Percentiles rank a stretch among this genome's conserved stretches.
phyloP scores from a whole-genome alignment of 1,140 invertebrate species.

The Drosophila nannoptera region DNA sequence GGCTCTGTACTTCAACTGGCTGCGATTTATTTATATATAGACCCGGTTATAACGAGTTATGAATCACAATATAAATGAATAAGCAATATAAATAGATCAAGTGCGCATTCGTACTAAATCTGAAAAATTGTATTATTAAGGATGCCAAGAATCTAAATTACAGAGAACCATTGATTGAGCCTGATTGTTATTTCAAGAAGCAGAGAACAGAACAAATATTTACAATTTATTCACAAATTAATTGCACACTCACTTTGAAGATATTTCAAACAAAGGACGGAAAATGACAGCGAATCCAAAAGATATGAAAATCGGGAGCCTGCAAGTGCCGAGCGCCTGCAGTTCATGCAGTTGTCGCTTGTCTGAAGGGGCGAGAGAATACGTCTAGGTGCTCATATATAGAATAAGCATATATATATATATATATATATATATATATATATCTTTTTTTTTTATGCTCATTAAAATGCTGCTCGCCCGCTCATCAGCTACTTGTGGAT shows the following conservation, averaged over 20 bases:
- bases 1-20: not conserved
- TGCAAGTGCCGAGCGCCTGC: constrained; percentile 11
- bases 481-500: constrained; percentile 68
- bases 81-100: constrained; percentile 16
- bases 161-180: not conserved
- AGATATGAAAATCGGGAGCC: not conserved
- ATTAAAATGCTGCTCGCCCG: constrained; percentile 20
- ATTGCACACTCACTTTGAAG: constrained; percentile 23
- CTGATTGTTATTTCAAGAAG: no score
- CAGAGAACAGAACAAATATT: not conserved
- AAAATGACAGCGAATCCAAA: constrained; percentile 10
- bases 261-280: constrained; percentile 4
- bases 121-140: not conserved
- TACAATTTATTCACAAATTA: not conserved
- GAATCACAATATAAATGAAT: constrained; percentile 35
- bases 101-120: constrained; percentile 4
- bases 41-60: constrained; percentile 8
- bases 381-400: not conserved
- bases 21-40: constrained; percentile 35
- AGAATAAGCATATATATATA: not conserved
- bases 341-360: constrained; percentile 32
- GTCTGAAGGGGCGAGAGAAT: constrained; percentile 14
- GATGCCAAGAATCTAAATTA: not conserved
- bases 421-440: constrained; percentile 28
- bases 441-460: constrained; percentile 43